Evolutionary conservation across 2,113 vertebrate species (phyloP).

Genomic region (Solea solea): DNA sequence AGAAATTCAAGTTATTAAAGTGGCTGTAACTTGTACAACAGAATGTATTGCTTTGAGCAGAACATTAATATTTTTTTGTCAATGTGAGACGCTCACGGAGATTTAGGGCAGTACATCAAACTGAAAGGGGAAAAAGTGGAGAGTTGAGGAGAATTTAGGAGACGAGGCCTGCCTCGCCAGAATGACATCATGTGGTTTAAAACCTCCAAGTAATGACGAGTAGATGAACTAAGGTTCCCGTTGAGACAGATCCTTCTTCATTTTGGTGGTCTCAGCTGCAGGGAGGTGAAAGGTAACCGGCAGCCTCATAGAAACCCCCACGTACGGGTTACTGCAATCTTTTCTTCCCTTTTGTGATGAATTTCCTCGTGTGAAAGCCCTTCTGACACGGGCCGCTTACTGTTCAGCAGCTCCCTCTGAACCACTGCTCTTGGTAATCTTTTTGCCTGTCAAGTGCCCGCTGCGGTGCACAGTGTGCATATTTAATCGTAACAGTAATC

Average conservation of each 20-base stretch:
- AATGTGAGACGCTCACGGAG: too few species aligned
- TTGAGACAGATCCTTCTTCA: neutral
- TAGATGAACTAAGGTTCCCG: neutral
- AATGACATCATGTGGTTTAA: neutral
- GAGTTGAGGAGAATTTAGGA: neutral
- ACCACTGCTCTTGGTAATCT: slow-evolving; percentile 50
- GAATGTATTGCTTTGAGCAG: too few species aligned
- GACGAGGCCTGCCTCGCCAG: neutral
- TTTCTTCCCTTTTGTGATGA: slow-evolving; percentile 24
- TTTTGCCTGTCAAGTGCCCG: slow-evolving; percentile 76
- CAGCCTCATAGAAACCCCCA: slow-evolving; percentile 27
- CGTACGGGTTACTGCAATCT: slow-evolving; percentile 34
- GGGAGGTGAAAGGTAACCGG: slow-evolving; percentile 16
- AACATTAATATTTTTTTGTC: too few species aligned
- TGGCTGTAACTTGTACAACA: too few species aligned
- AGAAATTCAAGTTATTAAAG: too few species aligned
- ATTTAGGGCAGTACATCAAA: neutral
- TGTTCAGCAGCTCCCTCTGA: slow-evolving; percentile 54
- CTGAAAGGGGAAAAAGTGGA: neutral
- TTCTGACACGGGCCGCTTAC: slow-evolving; percentile 43
- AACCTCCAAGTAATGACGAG: neutral
- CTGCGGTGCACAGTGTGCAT: slow-evolving; percentile 83
- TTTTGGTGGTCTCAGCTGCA: slow-evolving; percentile 10
- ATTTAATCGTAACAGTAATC: slow-evolving; percentile 94
- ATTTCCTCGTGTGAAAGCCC: slow-evolving; percentile 28